These are phyloP conservation scores for Neodiprion virginianus DNA, from an alignment of 1,140 invertebrate genomes.

Conservation along the genomic window DNA sequence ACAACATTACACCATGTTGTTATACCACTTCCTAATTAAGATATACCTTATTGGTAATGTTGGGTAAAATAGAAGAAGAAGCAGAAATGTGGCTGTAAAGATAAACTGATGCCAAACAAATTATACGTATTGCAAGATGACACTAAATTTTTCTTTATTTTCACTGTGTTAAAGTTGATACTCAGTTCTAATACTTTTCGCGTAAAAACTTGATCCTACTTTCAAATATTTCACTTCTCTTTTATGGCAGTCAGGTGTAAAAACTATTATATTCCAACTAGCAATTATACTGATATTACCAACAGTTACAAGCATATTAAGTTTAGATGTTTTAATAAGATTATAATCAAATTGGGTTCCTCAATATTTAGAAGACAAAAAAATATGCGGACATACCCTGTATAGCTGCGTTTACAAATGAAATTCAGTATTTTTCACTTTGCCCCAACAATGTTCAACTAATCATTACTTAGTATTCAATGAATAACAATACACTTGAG, in stretches of 20 bases:
- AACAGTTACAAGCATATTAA: not conserved
- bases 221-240: not conserved
- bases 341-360: constrained; percentile 13
- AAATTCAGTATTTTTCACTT: not conserved
- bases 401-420: not conserved
- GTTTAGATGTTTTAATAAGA: constrained; percentile 9
- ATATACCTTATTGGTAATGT: too few species aligned
- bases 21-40: too few species aligned
- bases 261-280: not conserved
- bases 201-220: not conserved
- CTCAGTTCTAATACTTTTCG: not conserved
- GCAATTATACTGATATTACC: not conserved
- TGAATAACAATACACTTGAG: too few species aligned
- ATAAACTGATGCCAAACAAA: not conserved
- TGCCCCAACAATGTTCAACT: not conserved
- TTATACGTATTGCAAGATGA: not conserved
- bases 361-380: constrained; percentile 11
- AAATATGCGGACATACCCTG: not conserved
- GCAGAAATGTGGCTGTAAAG: not conserved
- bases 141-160: not conserved
- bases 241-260: not conserved
- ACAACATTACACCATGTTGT: too few species aligned
- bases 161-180: too few species aligned
- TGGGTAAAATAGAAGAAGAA: not conserved
- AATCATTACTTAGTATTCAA: too few species aligned